Evolutionary conservation across 1,140 invertebrate species (phyloP).

Genomic region (Rhagoletis pomonella): DNA sequence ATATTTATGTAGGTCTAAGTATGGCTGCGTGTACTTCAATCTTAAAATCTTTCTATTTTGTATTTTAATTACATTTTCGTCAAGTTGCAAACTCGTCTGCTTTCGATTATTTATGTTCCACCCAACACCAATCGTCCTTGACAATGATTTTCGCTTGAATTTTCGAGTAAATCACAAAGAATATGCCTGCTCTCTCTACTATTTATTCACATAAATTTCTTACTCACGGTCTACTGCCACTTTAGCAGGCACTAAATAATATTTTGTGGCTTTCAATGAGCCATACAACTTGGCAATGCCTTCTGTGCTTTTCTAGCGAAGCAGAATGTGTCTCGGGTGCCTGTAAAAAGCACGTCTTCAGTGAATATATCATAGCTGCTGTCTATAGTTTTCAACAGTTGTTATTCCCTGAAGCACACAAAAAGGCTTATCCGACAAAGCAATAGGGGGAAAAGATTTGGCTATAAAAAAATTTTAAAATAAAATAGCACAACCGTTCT

Average conservation of each 20-base stretch:
- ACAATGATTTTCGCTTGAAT: constrained; percentile 25
- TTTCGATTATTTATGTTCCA: not conserved
- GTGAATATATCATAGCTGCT: not conserved
- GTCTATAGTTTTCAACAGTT: not conserved
- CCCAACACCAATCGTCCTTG: constrained; percentile 44
- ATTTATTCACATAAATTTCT: constrained; percentile 16
- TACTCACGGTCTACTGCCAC: not conserved
- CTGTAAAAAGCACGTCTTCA: not conserved
- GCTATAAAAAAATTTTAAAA: not conserved
- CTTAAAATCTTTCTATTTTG: not conserved
- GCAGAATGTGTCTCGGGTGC: not conserved
- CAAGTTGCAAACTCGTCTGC: not conserved
- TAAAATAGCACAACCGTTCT: not conserved
- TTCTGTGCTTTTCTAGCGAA: not conserved
- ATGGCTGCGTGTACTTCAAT: not conserved
- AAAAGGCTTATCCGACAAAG: not conserved
- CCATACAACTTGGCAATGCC: not conserved
- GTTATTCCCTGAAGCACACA: not conserved
- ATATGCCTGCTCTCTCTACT: not conserved
- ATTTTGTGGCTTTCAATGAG: constrained; percentile 34
- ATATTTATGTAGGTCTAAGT: too few relatives aligned
- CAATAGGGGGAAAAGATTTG: not conserved
- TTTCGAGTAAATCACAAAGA: not conserved
- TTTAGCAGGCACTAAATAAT: constrained; percentile 37
- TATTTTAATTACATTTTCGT: too few relatives aligned